Conservation (phyloP, 1,140 invertebrate genomes). For the Zaprionus inermis region DNA sequence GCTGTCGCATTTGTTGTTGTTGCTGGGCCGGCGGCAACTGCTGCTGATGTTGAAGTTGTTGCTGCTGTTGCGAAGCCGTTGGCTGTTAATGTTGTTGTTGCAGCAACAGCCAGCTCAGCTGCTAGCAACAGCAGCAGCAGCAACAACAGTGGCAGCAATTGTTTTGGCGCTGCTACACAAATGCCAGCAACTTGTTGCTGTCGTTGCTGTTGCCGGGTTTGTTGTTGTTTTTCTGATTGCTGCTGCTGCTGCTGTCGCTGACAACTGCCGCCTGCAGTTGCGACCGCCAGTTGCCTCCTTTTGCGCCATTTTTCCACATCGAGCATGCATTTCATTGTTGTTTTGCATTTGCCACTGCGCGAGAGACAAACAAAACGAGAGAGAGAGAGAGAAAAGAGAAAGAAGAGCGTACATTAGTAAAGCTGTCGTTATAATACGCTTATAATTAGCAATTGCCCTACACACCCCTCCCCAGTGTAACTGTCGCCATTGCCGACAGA, state of each 20-base stretch:
- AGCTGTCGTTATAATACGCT: slow-evolving; percentile 19
- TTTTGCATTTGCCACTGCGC: slow-evolving; percentile 72
- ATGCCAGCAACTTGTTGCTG: slow-evolving; percentile 56
- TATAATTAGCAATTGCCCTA: slow-evolving; percentile 33
- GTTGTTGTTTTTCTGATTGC: slow-evolving; percentile 15
- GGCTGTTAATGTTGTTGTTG: slow-evolving; percentile 85
- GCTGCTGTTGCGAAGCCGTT: slow-evolving; percentile 62
- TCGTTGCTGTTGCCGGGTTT: slow-evolving; percentile 9
- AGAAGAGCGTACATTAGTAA: slow-evolving; percentile 14
- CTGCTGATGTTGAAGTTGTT: slow-evolving; percentile 42
- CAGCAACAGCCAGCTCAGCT: slow-evolving; percentile 60
- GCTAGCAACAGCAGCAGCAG: slow-evolving; percentile 56
- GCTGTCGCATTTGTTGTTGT: slow-evolving; percentile 36
- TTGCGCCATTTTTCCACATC: slow-evolving; percentile 91
- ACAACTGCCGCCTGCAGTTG: slow-evolving; percentile 46
- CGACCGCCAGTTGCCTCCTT: slow-evolving; percentile 45
- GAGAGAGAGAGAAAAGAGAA: slow-evolving; percentile 14
- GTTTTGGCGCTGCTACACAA: slow-evolving; percentile 45
- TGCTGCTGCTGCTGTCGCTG: slow-evolving; percentile 48
- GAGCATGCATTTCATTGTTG: slow-evolving; percentile 83
- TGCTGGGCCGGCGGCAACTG: slow-evolving; percentile 35
- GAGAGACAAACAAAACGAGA: slow-evolving; percentile 19
- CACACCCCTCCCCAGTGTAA: not conserved
- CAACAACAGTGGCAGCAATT: slow-evolving; percentile 39
- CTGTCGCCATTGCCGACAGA: slow-evolving; percentile 3